Percentiles rank a stretch among this genome's conserved stretches.
Evolutionary conservation across 35 echinoderm and acorn worm species (phyloP).

Genomic region (Chiridota heheva): DNA sequence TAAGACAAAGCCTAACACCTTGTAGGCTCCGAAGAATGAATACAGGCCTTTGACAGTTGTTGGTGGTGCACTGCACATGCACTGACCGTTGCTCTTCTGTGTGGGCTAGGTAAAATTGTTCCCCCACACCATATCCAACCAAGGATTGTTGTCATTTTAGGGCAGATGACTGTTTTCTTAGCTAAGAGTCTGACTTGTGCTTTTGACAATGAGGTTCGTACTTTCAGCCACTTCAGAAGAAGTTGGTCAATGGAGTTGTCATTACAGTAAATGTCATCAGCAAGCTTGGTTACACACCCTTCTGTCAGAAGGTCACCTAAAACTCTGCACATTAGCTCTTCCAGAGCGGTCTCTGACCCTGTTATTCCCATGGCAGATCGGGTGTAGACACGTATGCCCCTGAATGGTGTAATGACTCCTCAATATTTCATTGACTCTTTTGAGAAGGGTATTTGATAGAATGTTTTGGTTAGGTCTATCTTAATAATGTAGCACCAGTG

Average conservation of each 20-base stretch:
- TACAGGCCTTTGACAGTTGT: conserved; percentile 19
- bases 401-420: conserved; percentile 59
- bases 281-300: conserved; percentile 51
- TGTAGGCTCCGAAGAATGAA: conserved; percentile 56
- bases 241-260: conserved; percentile 29
- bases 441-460: conserved; percentile 56
- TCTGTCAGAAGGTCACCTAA: conserved; percentile 56
- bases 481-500: conserved; percentile 50
- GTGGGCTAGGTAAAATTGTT: conserved; percentile 39
- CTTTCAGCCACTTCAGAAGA: conserved; percentile 26
- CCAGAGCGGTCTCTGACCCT: conserved; percentile 60
- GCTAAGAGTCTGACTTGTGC: conserved; percentile 23
- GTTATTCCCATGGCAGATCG: conserved; percentile 66
- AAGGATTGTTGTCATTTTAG: conserved; percentile 52
- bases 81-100: conserved; percentile 8
- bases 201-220: conserved; percentile 20
- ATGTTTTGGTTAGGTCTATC: conserved; percentile 60
- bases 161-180: conserved; percentile 55
- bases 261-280: conserved; percentile 56
- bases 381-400: conserved; percentile 62
- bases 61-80: conserved; percentile 2
- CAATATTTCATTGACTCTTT: conserved; percentile 60
- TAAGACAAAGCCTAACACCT: conserved; percentile 19
- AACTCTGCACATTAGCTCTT: conserved; percentile 71
- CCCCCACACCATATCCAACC: conserved; percentile 66